These are phyloP conservation scores for Monoplex corrugatus DNA, from an alignment of 2,888 invertebrate genomes.

Conservation along the genomic window DNA sequence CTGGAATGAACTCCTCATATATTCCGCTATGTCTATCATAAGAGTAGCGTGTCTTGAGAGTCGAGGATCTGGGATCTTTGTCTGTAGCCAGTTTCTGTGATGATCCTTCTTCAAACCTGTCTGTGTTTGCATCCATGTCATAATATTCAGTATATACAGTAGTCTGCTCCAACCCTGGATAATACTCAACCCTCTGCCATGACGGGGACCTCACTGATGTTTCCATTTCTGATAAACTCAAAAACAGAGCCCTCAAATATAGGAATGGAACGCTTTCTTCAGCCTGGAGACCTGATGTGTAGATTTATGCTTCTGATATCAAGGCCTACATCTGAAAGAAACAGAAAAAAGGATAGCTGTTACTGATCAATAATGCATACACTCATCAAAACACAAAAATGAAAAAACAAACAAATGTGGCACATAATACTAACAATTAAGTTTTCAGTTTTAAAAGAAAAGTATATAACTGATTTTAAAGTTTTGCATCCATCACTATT, in stretches of 20 bases:
- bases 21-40: background rate
- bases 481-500: too few species aligned
- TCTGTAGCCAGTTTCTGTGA: background rate
- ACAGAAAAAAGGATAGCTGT: background rate
- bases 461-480: too few species aligned
- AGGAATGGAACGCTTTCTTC: background rate
- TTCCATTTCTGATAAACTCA: constrained; percentile 9
- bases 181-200: background rate
- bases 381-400: background rate
- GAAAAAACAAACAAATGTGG: too few species aligned
- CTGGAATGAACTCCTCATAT: background rate
- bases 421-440: background rate
- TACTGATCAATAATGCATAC: too few species aligned
- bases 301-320: background rate
- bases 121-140: background rate
- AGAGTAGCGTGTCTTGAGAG: background rate
- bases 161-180: background rate
- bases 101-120: background rate
- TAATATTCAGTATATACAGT: background rate
- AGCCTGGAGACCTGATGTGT: background rate
- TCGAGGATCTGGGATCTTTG: background rate
- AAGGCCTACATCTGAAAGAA: background rate
- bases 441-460: background rate
- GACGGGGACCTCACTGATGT: background rate
- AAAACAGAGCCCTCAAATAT: too few species aligned